These are phyloP conservation scores for Labeo calbasu DNA, from an alignment of 2,797 vertebrate genomes.

Conservation along the genomic window DNA sequence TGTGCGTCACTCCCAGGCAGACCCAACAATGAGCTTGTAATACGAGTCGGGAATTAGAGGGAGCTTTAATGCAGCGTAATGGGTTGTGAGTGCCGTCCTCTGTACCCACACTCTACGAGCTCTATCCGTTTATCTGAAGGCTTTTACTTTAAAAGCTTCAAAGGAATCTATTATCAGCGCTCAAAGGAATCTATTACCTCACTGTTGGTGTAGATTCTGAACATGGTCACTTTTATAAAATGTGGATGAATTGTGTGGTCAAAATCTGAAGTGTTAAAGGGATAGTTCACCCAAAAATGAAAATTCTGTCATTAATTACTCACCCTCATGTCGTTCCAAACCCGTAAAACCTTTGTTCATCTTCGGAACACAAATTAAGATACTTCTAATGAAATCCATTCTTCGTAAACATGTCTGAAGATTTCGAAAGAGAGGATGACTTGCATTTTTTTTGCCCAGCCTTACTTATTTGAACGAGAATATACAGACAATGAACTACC, in stretches of 20 bases:
- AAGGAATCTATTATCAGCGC: conserved; percentile 2
- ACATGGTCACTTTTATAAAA: conserved; percentile 14
- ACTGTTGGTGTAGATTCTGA: background rate
- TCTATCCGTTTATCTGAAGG: conserved; percentile 5
- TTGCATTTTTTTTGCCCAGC: too few species aligned
- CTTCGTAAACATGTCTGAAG: too few species aligned
- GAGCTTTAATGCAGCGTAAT: conserved; percentile 43
- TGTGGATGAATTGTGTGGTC: background rate
- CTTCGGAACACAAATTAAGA: too few species aligned
- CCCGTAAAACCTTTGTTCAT: too few species aligned
- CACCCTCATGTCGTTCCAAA: too few species aligned
- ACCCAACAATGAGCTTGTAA: conserved; percentile 76
- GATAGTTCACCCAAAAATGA: too few species aligned
- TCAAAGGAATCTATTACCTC: background rate
- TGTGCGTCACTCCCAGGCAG: conserved; percentile 66
- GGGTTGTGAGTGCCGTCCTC: conserved; percentile 36
- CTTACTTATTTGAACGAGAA: too few species aligned
- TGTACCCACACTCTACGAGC: background rate
- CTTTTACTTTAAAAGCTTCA: conserved; percentile 42
- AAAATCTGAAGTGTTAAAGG: background rate
- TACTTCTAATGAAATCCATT: too few species aligned
- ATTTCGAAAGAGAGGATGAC: too few species aligned
- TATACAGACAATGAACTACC: too few species aligned
- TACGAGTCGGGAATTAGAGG: conserved; percentile 66
- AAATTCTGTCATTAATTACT: too few species aligned